A percentile compares a stretch with the other conserved stretches of the same genome.
Evolutionary conservation across 2,113 vertebrate genomes (phyloP).

Genomic region (Suricata suricatta): DNA sequence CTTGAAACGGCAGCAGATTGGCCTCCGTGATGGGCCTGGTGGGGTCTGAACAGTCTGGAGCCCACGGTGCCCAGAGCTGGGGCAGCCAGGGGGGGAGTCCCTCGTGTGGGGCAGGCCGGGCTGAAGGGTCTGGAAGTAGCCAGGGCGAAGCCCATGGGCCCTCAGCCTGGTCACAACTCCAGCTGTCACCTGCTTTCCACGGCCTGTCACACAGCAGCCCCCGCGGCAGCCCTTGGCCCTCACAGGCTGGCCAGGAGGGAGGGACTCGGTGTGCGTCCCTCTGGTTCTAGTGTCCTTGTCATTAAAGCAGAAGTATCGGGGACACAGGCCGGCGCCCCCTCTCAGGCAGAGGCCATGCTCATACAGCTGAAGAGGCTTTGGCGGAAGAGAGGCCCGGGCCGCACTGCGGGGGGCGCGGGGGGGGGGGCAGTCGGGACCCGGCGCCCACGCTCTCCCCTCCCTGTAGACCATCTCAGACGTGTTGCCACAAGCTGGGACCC

Average conservation of each 20-base stretch:
- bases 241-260: not conserved
- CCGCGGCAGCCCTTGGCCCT: not conserved
- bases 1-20: not conserved
- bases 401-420: not conserved
- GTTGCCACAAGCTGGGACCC: not conserved
- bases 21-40: not conserved
- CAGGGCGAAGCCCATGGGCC: not conserved
- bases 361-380: not conserved
- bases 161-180: not conserved
- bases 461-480: not conserved
- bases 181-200: accelerated
- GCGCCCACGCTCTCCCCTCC: not conserved
- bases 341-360: not conserved
- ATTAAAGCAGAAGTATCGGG: accelerated
- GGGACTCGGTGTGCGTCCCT: accelerated
- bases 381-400: not conserved
- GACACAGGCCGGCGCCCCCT: too few species aligned
- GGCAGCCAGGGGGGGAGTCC: not conserved
- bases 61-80: not conserved
- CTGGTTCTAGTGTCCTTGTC: not conserved
- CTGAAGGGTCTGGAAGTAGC: not conserved
- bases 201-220: not conserved
- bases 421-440: not conserved
- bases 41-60: not conserved
- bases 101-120: not conserved